Base-by-base conservation (phyloP, 2,888 invertebrate species). In the Oscheius sp. region DNA sequence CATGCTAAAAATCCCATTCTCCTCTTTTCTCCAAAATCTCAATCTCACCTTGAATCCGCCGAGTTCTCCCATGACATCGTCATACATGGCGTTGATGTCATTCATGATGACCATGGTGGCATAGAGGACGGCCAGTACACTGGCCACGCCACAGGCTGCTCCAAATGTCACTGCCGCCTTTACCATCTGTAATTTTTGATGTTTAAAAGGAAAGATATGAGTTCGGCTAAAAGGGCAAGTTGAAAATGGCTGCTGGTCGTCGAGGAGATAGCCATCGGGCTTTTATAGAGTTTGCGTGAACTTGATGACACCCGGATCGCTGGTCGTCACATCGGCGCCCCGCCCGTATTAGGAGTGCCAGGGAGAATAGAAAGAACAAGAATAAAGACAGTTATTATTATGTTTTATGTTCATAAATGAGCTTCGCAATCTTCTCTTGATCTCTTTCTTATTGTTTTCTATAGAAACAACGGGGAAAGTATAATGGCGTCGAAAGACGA, bases 51-150 rank as follows among this genome's bases (percentile, higher is more conserved):
- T 78, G 76, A 80, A 80, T 75, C 76, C 76, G 46, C 80, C 80
- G 73, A 83, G 76, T 72, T 81, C 81, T 75, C 76, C 78, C 83
- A 83, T 83, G 68, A 83, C 80, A 52, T 83, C 83, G 55, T 81
- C 80, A 58, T 83, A 83, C 83, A 83, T 83, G 53, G 76, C 72
- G 49, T 81, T 80, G 79, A 83, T 83, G 74, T 83, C 83, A 69
- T 78, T 79, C 45, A 77, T 79, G 76, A 83, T 83, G 76, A 83
- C 79, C 29, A 77, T 77, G 5, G 76, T 78, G 25, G 83, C 81
- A 73, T 78, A 83, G 66, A 83, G 76, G 63, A 81, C 80, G 2
- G 81, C 81, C 35, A 80, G 29, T 53, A 81, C 75, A 18, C 76
- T 73, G 21, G 78, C 73, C 21, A 80, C 58, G 45, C 81, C 81